phyloP scores from a whole-genome alignment of 2,797 vertebrate genomes.

The Gallinago nigripennis region DNA sequence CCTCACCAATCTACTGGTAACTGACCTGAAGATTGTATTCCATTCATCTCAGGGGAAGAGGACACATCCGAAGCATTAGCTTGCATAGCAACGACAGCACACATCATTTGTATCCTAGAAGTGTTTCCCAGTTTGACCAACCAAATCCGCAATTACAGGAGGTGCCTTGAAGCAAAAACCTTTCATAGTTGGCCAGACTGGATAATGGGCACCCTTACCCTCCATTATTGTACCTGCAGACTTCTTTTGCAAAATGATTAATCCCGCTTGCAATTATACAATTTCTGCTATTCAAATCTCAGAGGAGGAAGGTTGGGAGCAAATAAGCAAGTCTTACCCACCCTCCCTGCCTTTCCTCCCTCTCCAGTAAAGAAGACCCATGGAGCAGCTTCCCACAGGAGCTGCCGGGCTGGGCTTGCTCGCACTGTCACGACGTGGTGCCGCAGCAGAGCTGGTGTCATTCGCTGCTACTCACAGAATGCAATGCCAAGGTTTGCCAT shows the following conservation, averaged over 20 bases:
- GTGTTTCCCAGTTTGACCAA: constrained; percentile 3
- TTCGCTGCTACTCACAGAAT: not conserved
- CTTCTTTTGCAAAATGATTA: not conserved
- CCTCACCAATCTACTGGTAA: not conserved
- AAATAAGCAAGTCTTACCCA: not conserved
- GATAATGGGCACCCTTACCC: not conserved
- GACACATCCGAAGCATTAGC: not conserved
- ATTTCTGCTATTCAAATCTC: not conserved
- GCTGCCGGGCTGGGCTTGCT: not conserved
- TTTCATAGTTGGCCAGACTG: not conserved
- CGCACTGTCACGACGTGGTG: fast-evolving
- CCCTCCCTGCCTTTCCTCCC: not conserved
- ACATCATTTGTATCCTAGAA: not conserved
- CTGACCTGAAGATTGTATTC: not conserved
- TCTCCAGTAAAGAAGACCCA: not conserved
- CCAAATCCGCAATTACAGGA: constrained; percentile 12
- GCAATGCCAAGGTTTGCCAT: not conserved
- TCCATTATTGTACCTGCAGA: not conserved
- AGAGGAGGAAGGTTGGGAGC: not conserved
- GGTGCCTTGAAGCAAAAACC: not conserved
- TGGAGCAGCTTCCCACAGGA: not conserved
- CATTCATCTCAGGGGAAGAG: not conserved
- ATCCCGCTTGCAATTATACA: not conserved
- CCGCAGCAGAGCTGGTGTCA: not conserved
- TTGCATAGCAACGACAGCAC: not conserved